Percentiles rank a stretch among this genome's conserved stretches.
Conservation (phyloP, 2,113 vertebrate genomes). For the Orthonyx spaldingii region DNA sequence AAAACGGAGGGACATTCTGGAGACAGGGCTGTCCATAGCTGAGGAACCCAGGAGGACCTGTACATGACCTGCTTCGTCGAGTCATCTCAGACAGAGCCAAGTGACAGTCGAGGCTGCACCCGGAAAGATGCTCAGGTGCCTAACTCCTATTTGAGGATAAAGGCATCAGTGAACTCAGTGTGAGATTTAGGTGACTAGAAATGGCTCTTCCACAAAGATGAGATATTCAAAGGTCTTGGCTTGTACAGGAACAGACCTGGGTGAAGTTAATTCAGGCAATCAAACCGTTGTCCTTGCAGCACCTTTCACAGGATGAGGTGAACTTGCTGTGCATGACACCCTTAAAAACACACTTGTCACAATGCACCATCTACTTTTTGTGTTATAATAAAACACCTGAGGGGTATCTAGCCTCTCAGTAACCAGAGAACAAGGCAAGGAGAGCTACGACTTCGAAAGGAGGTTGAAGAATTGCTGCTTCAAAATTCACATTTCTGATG, state of each 20-base stretch:
- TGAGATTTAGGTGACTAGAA: neutral
- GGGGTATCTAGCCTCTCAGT: neutral
- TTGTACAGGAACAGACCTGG: neutral
- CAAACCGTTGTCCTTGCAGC: neutral
- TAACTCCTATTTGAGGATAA: neutral
- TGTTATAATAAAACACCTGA: neutral
- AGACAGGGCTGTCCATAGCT: neutral
- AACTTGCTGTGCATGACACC: neutral
- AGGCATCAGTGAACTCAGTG: neutral
- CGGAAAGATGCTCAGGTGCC: neutral
- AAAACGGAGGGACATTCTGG: neutral
- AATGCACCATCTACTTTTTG: neutral
- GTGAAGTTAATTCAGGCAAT: neutral
- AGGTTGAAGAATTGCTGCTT: neutral
- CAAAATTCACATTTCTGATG: neutral
- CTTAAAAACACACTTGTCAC: neutral
- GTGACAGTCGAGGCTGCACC: neutral
- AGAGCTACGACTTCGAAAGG: neutral
- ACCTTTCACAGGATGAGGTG: neutral
- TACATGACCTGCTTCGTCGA: neutral
- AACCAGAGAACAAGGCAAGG: neutral
- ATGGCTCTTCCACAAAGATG: neutral
- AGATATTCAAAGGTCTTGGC: neutral
- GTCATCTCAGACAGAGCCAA: neutral
- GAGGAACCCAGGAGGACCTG: neutral